phyloP scores from a whole-genome alignment of 2,888 invertebrate species.

The Pterostichus niger region DNA sequence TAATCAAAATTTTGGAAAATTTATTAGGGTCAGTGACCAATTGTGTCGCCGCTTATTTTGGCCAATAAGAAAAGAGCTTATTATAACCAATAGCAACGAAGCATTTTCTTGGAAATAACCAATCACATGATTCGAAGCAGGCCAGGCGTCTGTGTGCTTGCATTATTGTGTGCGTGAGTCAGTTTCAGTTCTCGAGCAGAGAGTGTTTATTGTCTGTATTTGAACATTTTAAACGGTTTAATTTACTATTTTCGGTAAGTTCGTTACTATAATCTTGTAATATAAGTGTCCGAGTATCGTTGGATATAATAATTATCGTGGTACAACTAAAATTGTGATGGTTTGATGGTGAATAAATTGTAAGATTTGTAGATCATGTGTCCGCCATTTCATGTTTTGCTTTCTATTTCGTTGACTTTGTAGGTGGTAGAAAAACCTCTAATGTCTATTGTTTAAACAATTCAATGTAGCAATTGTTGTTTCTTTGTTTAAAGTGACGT shows the following conservation, averaged over 20 bases:
- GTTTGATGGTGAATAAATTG: constrained; percentile 13
- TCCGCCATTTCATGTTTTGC: constrained; percentile 66
- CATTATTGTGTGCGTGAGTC: constrained; percentile 60
- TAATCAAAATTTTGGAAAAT: constrained; percentile 39
- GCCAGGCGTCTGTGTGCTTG: constrained; percentile 58
- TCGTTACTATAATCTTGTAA: constrained; percentile 23
- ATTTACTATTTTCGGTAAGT: constrained; percentile 49
- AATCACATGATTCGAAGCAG: constrained; percentile 40
- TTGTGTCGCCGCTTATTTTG: constrained; percentile 69
- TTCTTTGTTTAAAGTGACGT: constrained; percentile 18
- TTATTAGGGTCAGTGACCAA: constrained; percentile 68
- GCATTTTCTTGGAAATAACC: constrained; percentile 47
- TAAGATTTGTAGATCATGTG: constrained; percentile 52
- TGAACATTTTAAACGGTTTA: constrained; percentile 35
- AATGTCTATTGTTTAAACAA: constrained; percentile 38
- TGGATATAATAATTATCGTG: constrained; percentile 10
- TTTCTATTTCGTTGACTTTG: constrained; percentile 60
- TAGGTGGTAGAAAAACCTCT: constrained; percentile 32
- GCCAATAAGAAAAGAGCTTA: constrained; percentile 70
- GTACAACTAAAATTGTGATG: neutral
- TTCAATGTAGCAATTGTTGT: constrained; percentile 11
- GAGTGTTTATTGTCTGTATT: constrained; percentile 58
- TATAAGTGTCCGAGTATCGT: neutral
- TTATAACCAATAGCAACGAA: constrained; percentile 59
- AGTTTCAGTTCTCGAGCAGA: constrained; percentile 49